Base-by-base conservation (phyloP, 1,140 invertebrate genomes). In the Drosophila subobscura region DNA sequence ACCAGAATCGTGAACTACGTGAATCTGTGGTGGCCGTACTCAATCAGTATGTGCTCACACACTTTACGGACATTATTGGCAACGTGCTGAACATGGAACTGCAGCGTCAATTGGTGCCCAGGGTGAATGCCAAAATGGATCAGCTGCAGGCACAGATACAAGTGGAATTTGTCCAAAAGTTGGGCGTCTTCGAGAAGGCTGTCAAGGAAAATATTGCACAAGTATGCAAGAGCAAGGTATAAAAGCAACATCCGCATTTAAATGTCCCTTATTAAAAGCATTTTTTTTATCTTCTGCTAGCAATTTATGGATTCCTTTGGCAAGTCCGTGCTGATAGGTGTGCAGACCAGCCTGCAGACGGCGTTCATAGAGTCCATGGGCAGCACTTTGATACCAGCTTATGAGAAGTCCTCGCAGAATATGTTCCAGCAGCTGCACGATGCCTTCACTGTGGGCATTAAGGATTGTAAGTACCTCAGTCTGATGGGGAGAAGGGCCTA, bases 381-480 rank as follows among this genome's bases (percentile, higher is more conserved):
- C 37, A 94, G 93, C 46, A 93, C 94, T 57, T 92, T 97, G 14
- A 91, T 98, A 76, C 97, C 97, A 10, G 94, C 94, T 10, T 96
- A 97, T 93, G 97, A 98, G 90, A 95, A 95, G 90, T 94, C 96
- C 44, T 96, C 96, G 78, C 94, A 95, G 76, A 94, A 94, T 75
- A 96, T 98, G 93, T 98, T 98, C 81, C 93, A 94, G 33, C 97
- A 98, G 92, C 94, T 98, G 2, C 97, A 98, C 89, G 95, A 97
- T 12, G 94, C 95, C 3, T 98, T 98, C 91, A 94, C 95, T 42
- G 93, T 93, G 71, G 97, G 97, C 70, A 97, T 96, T 3, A 95
- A 95, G 85, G 97, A 98, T 92, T 98, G 97, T 98, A 93, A 95
- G 95, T 63, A 93, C 2, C n/a, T 40, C 20, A 20, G 4, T 27